A percentile compares a stretch with the other conserved stretches of the same genome.
These are phyloP conservation scores for Gymnocephalus cernua DNA, from an alignment of 2,113 vertebrate genomes.

Conservation along the genomic window DNA sequence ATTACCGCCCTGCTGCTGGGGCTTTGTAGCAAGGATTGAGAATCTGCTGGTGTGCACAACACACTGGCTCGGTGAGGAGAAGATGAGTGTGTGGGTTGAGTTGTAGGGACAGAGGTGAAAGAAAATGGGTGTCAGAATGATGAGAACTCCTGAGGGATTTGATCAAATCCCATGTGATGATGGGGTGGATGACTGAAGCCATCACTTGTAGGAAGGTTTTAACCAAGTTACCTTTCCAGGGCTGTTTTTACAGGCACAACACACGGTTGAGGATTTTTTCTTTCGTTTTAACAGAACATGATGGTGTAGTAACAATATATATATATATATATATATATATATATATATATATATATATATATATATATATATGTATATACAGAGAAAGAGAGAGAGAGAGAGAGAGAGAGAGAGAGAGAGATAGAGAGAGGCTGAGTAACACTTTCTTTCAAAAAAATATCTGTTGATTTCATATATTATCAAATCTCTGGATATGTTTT, in stretches of 20 bases:
- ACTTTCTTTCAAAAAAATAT: too few species aligned
- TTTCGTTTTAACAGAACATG: neutral
- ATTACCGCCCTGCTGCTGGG: conserved; percentile 77
- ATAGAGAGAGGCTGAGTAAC: too few species aligned
- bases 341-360: too few species aligned
- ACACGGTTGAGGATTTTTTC: conserved; percentile 1
- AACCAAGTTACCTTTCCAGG: conserved; percentile 36
- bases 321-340: too few species aligned
- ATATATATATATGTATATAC: too few species aligned
- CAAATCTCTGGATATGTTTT: too few species aligned
- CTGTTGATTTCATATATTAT: too few species aligned
- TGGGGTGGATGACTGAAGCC: conserved; percentile 20
- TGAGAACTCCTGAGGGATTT: conserved; percentile 61
- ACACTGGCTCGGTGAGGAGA: conserved; percentile 43
- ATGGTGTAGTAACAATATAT: neutral
- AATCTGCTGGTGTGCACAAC: conserved; percentile 64
- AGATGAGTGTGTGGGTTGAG: conserved; percentile 33
- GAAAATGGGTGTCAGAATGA: conserved; percentile 50
- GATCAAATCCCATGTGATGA: conserved; percentile 69
- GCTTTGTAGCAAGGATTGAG: conserved; percentile 78
- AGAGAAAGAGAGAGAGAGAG: too few species aligned
- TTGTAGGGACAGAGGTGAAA: conserved; percentile 32
- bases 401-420: too few species aligned
- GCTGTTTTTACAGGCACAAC: conserved; percentile 54
- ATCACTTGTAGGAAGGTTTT: conserved; percentile 36